A percentile compares a stretch with the other conserved stretches of the same genome.
Evolutionary conservation across 92 coral and sea anemone genomes (phyloP).

Genomic region (Parazoanthus darwini): DNA sequence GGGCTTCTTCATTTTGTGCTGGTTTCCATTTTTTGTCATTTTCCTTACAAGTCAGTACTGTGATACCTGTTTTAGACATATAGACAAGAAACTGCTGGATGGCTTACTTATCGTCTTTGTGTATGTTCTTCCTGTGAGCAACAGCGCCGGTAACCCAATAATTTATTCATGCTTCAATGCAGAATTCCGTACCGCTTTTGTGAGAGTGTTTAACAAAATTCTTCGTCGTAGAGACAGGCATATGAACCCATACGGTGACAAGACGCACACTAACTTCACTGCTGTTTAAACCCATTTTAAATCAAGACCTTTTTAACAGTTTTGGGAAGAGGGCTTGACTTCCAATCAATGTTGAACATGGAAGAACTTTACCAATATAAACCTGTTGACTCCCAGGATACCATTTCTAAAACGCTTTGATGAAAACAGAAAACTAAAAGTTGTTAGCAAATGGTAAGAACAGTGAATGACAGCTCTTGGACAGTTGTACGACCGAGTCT

Average conservation of each 20-base stretch:
- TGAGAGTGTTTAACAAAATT: slow-evolving; percentile 67
- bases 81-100: slow-evolving; percentile 36
- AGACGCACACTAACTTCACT: slow-evolving; percentile 22
- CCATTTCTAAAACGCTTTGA: neutral
- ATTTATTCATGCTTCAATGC: slow-evolving; percentile 92
- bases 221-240: slow-evolving; percentile 48
- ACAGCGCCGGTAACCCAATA: slow-evolving; percentile 96
- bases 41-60: slow-evolving; percentile 86
- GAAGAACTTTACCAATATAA: neutral
- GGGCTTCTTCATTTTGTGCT: slow-evolving; percentile 86
- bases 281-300: slow-evolving; percentile 7
- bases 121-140: slow-evolving; percentile 81
- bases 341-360: no score
- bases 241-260: slow-evolving; percentile 7
- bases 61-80: slow-evolving; percentile 51
- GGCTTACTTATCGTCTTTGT: slow-evolving; percentile 68
- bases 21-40: slow-evolving; percentile 97
- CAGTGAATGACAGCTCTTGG: neutral
- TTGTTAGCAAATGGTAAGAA: no score
- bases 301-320: no score
- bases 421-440: neutral
- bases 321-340: no score
- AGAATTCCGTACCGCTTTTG: slow-evolving; percentile 90
- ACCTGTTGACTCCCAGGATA: neutral
- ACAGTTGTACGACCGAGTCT: neutral